phyloP scores from a whole-genome alignment of 2,113 vertebrate genomes.

The Mellivora capensis region DNA sequence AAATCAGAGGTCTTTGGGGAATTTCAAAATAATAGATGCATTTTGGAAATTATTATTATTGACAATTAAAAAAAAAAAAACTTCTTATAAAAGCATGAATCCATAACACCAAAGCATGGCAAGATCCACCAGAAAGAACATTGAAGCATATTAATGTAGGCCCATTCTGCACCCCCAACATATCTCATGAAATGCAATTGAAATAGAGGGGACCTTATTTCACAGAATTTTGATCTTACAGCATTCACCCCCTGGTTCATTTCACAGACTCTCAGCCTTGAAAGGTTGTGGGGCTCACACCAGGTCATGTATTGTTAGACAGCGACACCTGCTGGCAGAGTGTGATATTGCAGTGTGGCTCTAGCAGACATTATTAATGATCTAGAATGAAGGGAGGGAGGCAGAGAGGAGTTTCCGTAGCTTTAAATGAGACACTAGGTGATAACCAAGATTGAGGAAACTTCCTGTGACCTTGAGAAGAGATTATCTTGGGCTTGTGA shows the following conservation, averaged over 20 bases:
- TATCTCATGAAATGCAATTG: background rate
- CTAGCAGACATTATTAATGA: constrained; percentile 17
- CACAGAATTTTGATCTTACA: background rate
- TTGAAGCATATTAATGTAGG: background rate
- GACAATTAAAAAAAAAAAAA: background rate
- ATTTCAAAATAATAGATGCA: background rate
- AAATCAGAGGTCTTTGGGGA: background rate
- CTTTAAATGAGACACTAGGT: background rate
- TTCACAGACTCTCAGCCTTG: background rate
- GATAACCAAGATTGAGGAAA: background rate
- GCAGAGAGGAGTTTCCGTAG: rapidly evolving
- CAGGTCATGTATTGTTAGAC: background rate
- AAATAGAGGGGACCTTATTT: background rate
- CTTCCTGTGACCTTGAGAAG: background rate
- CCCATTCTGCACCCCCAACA: background rate
- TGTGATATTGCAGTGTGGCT: constrained; percentile 8
- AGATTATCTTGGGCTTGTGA: background rate
- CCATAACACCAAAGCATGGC: background rate
- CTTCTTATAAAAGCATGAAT: background rate
- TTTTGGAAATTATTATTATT: background rate
- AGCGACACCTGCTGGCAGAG: constrained; percentile 56
- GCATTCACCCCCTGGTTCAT: background rate
- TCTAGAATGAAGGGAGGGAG: background rate
- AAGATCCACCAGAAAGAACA: background rate
- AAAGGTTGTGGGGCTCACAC: background rate